Evolutionary conservation across 2,888 invertebrate genomes (phyloP).

Genomic region (Synergus japonicus): DNA sequence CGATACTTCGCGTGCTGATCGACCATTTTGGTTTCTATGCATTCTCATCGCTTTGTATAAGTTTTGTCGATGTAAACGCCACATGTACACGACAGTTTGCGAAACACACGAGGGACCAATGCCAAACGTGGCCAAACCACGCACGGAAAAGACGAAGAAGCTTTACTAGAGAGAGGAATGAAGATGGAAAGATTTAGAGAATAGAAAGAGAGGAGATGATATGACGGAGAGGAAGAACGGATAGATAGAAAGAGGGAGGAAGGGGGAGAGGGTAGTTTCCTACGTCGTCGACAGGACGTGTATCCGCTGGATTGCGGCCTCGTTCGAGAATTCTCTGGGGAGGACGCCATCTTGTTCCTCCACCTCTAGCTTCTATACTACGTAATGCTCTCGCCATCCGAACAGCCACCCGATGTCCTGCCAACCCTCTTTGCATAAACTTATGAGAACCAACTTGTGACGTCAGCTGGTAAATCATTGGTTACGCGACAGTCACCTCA

Average conservation of each 20-base stretch:
- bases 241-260: slow-evolving; percentile 34
- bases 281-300: slow-evolving; percentile 71
- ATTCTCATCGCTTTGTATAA: slow-evolving; percentile 31
- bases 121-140: slow-evolving; percentile 61
- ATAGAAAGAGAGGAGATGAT: slow-evolving; percentile 39
- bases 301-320: slow-evolving; percentile 74
- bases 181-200: slow-evolving; percentile 36
- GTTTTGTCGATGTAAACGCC: slow-evolving; percentile 33
- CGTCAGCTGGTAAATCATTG: slow-evolving; percentile 36
- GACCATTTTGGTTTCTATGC: slow-evolving; percentile 14
- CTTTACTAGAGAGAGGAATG: slow-evolving; percentile 22
- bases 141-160: slow-evolving; percentile 51
- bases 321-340: slow-evolving; percentile 71
- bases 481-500: slow-evolving; percentile 16
- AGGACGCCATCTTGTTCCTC: slow-evolving; percentile 72
- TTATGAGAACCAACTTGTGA: slow-evolving; percentile 56
- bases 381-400: slow-evolving; percentile 50
- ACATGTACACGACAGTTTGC: slow-evolving; percentile 55
- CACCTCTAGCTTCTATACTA: slow-evolving; percentile 45
- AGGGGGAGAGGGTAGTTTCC: slow-evolving; percentile 58
- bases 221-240: slow-evolving; percentile 28
- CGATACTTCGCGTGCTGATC: slow-evolving; percentile 55
- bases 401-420: slow-evolving; percentile 51
- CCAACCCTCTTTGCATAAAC: slow-evolving; percentile 69
- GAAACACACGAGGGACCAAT: slow-evolving; percentile 56